A percentile compares a stretch with the other conserved stretches of the same genome.
Evolutionary conservation across 2,888 invertebrate species (phyloP).

Genomic region (Cosmorhoe ocellata): DNA sequence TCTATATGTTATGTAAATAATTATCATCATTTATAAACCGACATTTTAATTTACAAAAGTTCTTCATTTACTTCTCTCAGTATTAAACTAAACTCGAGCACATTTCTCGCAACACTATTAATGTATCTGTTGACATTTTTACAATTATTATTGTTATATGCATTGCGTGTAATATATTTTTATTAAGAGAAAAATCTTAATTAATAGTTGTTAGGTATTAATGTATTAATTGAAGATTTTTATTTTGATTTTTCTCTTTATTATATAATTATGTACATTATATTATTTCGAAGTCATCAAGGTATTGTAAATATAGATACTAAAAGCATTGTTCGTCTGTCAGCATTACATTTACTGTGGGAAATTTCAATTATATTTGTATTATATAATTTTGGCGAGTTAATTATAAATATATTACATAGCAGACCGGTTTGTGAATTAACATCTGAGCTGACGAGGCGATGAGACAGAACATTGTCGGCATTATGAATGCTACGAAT

Average conservation of each 20-base stretch:
- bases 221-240: slow-evolving; percentile 81
- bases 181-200: slow-evolving; percentile 81
- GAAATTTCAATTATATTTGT: slow-evolving; percentile 72
- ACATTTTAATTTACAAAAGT: slow-evolving; percentile 33
- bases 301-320: slow-evolving; percentile 78
- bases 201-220: slow-evolving; percentile 79
- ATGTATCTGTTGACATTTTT: slow-evolving; percentile 66
- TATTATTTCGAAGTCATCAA: slow-evolving; percentile 79
- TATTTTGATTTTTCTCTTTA: slow-evolving; percentile 81
- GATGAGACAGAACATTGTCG: slow-evolving; percentile 69
- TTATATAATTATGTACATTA: slow-evolving; percentile 74
- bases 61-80: slow-evolving; percentile 51
- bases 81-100: slow-evolving; percentile 59
- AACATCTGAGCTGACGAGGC: slow-evolving; percentile 60
- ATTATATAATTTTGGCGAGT: slow-evolving; percentile 70
- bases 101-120: slow-evolving; percentile 51
- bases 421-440: slow-evolving; percentile 55
- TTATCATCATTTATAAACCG: slow-evolving; percentile 49
- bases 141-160: slow-evolving; percentile 66
- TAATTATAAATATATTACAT: slow-evolving; percentile 44
- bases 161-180: slow-evolving; percentile 79
- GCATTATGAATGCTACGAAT: slow-evolving; percentile 84
- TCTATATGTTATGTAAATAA: slow-evolving; percentile 73
- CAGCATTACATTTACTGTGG: slow-evolving; percentile 61
- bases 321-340: slow-evolving; percentile 64